Conservation (phyloP, 2,797 vertebrate species). For the Lacerta viridis region DNA sequence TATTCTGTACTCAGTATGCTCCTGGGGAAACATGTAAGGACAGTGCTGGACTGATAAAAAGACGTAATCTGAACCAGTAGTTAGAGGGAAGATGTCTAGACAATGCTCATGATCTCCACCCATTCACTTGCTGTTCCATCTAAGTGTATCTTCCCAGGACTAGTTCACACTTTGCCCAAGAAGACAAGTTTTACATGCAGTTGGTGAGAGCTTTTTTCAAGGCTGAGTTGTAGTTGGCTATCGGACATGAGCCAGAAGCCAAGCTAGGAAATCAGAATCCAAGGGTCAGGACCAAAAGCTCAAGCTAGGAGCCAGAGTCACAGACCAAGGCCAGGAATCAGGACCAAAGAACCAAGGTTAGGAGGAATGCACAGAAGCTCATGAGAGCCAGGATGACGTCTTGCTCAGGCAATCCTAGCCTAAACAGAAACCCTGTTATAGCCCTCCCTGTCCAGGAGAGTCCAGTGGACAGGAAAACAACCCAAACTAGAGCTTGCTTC, state of each 20-base stretch:
- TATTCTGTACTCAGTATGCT: neutral
- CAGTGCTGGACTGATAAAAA: neutral
- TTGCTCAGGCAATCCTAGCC: neutral
- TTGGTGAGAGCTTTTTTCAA: neutral
- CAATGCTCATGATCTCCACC: neutral
- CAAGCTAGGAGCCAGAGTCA: neutral
- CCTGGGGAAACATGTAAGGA: neutral
- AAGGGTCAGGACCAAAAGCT: neutral
- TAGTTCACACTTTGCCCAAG: neutral
- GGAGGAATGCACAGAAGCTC: no score
- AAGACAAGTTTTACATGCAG: neutral
- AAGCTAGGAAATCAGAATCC: neutral
- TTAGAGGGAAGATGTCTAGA: neutral
- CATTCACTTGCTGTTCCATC: neutral
- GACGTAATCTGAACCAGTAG: neutral
- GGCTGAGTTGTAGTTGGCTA: neutral
- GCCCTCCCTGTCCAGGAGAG: neutral
- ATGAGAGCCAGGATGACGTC: neutral
- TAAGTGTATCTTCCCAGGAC: neutral
- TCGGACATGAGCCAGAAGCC: neutral
- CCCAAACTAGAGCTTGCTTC: neutral
- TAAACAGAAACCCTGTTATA: neutral
- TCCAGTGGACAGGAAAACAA: neutral
- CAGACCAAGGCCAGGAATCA: neutral
- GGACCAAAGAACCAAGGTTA: neutral